Base-by-base conservation (phyloP, 1,140 invertebrate species). In the Aradophagus sp. region DNA sequence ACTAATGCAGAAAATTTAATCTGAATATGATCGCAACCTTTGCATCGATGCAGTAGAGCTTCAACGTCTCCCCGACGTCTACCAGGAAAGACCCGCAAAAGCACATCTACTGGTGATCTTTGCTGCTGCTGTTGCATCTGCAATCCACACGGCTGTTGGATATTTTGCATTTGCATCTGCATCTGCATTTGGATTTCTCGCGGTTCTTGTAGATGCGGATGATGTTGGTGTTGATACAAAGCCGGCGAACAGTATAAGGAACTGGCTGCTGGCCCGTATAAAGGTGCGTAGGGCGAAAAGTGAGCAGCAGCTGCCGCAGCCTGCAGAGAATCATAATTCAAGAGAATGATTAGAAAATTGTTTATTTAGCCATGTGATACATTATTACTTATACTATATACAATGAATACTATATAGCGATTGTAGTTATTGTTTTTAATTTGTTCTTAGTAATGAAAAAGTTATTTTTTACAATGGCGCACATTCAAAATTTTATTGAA, bases 41-140 rank as follows among this genome's bases (percentile, higher is more conserved):
- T 90, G 86, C 86, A 90, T 53, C 89, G 86, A 45, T 90, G 88
- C 1, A 97, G 86, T 35, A 95, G 89, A 4, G 91, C 88, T 80
- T 97, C 95, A 1, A 97, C 92, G 61, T 96, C 93, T 14, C 89
- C 89, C 16, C 93, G 87, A 71, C 94, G 91, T 73, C 93, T 90
- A 63, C 91, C 91, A 0, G 95, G 95, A 80, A 97, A 97, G 0
- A 97, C 93, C 63, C 90, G 85, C 39, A 92, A 83, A 5, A 95
- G 85, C 8, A 93, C 90, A 77, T 95, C 93, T 2, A 94, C 87
- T 0, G 92, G 91, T 0, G 91, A 91, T 32, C 90, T 83, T 66
- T 90, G 89, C 26, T 79, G 82, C 14, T 78, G 80, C 16, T 86
- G 84, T 34, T 84, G 80, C 12, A 83, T 52, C 38, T 83, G 82